These are phyloP conservation scores for Enteromius trimaculatus DNA, from an alignment of 2,797 vertebrate genomes.

Conservation along the genomic window DNA sequence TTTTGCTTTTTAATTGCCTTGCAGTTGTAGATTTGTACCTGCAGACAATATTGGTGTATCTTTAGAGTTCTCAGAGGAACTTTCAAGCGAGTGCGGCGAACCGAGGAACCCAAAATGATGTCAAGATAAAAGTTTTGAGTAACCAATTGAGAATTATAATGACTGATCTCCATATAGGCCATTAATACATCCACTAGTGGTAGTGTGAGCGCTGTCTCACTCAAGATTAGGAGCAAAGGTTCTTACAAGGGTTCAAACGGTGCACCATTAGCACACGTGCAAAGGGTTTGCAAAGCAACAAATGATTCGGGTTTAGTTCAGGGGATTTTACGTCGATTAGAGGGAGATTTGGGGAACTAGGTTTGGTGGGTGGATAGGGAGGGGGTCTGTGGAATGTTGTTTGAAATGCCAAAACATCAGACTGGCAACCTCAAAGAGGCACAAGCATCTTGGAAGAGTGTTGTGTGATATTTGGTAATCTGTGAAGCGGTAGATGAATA, in stretches of 20 bases:
- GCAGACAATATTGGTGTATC: background rate
- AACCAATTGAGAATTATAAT: background rate
- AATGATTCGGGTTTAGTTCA: conserved; percentile 52
- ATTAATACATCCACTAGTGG: conserved; percentile 29
- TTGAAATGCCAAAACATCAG: conserved; percentile 47
- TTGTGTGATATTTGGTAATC: background rate
- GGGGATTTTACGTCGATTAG: conserved; percentile 41
- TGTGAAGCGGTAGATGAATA: background rate
- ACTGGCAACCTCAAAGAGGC: conserved; percentile 75
- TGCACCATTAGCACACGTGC: conserved; percentile 51
- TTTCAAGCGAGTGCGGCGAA: background rate
- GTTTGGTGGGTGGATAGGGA: conserved; percentile 21
- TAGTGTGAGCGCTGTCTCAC: conserved; percentile 38
- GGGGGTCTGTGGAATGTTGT: conserved; percentile 48
- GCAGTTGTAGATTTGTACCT: background rate
- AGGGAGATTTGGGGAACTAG: conserved; percentile 44
- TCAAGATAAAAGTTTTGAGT: background rate
- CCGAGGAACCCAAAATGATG: background rate
- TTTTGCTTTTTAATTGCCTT: background rate
- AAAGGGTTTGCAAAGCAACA: conserved; percentile 35
- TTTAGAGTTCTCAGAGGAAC: background rate
- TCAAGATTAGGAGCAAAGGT: conserved; percentile 36
- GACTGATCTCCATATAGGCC: background rate
- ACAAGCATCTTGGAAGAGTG: conserved; percentile 49
- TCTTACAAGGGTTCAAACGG: conserved; percentile 46